Evolutionary conservation across 2,888 invertebrate species (phyloP).

Genomic region (Argynnis bischoffii): DNA sequence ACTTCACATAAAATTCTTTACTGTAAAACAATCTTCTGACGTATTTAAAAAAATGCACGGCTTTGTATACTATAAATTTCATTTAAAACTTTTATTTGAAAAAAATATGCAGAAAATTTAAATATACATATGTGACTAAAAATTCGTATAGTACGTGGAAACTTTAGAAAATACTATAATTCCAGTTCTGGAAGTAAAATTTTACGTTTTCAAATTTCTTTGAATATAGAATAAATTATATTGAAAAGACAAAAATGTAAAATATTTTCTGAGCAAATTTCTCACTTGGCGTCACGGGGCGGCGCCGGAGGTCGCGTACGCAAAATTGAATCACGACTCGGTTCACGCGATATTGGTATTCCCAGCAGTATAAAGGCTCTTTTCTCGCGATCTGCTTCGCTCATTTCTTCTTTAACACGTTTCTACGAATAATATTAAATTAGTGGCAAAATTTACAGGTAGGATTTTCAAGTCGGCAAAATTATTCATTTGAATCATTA

Average conservation of each 20-base stretch:
- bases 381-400: slow-evolving; percentile 69
- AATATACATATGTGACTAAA: too few species aligned
- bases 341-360: slow-evolving; percentile 68
- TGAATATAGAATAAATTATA: neutral
- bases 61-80: too few species aligned
- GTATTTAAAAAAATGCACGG: neutral
- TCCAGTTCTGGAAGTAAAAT: neutral
- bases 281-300: slow-evolving; percentile 67
- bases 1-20: neutral
- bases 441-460: neutral
- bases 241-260: slow-evolving; percentile 19
- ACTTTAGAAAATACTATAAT: neutral
- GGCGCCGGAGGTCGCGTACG: slow-evolving; percentile 65
- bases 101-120: too few species aligned
- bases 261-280: slow-evolving; percentile 18
- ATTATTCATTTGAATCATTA: slow-evolving; percentile 4
- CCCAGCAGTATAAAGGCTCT: slow-evolving; percentile 72
- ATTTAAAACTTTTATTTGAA: too few species aligned
- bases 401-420: slow-evolving; percentile 64
- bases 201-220: neutral
- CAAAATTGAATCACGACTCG: slow-evolving; percentile 69
- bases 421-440: slow-evolving; percentile 32
- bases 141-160: too few species aligned
- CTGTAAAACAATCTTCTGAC: neutral
- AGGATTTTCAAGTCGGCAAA: neutral